phyloP scores from a whole-genome alignment of 2,797 vertebrate genomes.

The Helarctos malayanus region DNA sequence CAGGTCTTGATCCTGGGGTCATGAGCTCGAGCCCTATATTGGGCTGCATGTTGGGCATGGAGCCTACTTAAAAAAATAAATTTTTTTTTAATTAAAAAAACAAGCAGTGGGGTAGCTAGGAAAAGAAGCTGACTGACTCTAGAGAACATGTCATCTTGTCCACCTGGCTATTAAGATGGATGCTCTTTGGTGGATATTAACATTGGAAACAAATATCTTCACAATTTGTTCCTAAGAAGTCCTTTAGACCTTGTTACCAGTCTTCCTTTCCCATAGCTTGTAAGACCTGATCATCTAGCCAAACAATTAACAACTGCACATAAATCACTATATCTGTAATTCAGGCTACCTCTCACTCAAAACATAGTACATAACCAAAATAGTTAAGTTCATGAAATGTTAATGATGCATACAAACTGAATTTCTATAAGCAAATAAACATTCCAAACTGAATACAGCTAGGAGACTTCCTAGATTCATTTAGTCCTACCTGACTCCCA shows the following conservation, averaged over 20 bases:
- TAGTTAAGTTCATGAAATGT: not conserved
- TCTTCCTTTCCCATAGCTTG: not conserved
- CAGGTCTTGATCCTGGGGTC: too few species aligned
- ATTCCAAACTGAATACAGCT: not conserved
- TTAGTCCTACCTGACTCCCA: not conserved
- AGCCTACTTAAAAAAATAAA: too few species aligned
- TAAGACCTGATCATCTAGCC: not conserved
- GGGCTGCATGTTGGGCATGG: too few species aligned
- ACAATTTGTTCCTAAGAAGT: not conserved
- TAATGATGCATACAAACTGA: not conserved
- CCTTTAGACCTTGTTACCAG: not conserved
- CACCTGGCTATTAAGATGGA: not conserved
- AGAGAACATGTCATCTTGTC: not conserved
- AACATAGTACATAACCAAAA: not conserved
- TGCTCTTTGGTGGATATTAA: not conserved
- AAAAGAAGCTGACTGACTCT: not conserved
- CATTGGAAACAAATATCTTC: not conserved
- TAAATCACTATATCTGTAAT: not conserved
- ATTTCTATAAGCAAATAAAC: conserved; percentile 24
- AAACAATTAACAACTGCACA: not conserved
- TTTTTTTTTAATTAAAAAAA: too few species aligned
- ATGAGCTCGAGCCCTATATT: too few species aligned
- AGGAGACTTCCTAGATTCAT: not conserved
- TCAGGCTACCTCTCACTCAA: not conserved
- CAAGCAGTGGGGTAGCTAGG: not conserved